Evolutionary conservation across 64 coral and sea anemone species (phyloP), one percentile per base, ranked within the genome.

Genomic region (Pocillopora verrucosa): DNA sequence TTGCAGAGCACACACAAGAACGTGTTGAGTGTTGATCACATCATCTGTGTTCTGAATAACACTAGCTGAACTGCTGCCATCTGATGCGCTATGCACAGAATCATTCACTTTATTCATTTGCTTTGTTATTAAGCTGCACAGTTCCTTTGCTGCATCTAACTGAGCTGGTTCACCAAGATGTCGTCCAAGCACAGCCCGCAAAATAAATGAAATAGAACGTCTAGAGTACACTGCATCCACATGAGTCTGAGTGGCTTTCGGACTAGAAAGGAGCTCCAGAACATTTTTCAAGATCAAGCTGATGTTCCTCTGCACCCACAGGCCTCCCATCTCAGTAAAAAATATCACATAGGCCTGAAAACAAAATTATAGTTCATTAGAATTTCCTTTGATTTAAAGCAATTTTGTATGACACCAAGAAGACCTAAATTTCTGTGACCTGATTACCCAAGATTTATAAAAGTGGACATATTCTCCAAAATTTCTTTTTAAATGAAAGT

Each of bases 161-260:
- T 99, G 97, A 41, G 97, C 91, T 80, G 91, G 87, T 77, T 99
- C 97, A 80, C 92, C 97, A 36, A 99, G 86, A 2, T 95, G 84
- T 14, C 94, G 64, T 25, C 97, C 97, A 17, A 99, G 76, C 9
- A 99, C 84, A 67, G 97, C 89, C 61, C 94, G 88, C 16, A 99
- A 65, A 58, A 99, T 90, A 87, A 99, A 99, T 67, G 97, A 99
- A 41, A 99, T 89, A 74, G 94, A 99, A 38, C 94, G 88, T 79
- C 97, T 93, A 17, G 97, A 99, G 60, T 99, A 99, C 3, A 99
- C 97, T 60, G 97, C 97, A 82, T 99, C 97, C 13, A 99, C 97
- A 82, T 99, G 97, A 13, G 91, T 99, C n/a, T 95, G 90, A 36
- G 97, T 99, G 30, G 97, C 97, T 80, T 95, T 99, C 19, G 97